Evolutionary conservation across 1,140 invertebrate species (phyloP), one percentile per base, ranked within the genome.

Genomic region (Rhagoletis zephyria): DNA sequence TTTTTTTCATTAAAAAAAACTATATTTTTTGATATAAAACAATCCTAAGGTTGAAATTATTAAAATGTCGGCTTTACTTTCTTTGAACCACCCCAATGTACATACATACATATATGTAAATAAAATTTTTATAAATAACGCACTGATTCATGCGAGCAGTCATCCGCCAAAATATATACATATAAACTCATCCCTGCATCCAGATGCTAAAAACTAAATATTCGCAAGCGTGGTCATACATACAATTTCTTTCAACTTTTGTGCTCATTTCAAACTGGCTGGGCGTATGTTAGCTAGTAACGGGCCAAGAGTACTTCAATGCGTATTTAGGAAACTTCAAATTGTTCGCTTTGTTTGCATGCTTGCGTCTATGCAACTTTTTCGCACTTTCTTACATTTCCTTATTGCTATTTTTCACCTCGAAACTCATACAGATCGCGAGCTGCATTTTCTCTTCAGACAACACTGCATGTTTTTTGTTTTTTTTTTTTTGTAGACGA

Each of bases 361-460:
- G 4, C 74, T 51, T 51, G 4, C 40, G 48, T 51, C 16, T 10
- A 81, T n/a, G 61, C 4, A 63, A 63, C 12, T 12, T 63, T 63
- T 63, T 63, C 61, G 61, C 61, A 14, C 61, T 14, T 81, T 56
- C 19, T 56, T 30, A 30, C 64, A 81, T 81, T 81, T 81, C 74
- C 74, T 51, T 56, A 81, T 81, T 81, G 74, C 74, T 56, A 81
- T 30, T n/a, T 81, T 81, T 81, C 74, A 59, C 74, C 74, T 81
- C 74, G 74, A 81, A 81, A 81, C 5, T 4, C 64, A 12, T 63
- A n/a, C 64, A 67, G 45, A 74, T 48, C 12, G 74, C 74, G 48
- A 81, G 74, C 74, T 81, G 74, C 74, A 56, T 56, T 81, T 14
- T 81, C 42, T 81, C 42, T 81, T 51, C 74, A 30, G 74, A 81